Base-by-base conservation (phyloP, 1,140 invertebrate genomes). In the Aporrectodea caliginosa region DNA sequence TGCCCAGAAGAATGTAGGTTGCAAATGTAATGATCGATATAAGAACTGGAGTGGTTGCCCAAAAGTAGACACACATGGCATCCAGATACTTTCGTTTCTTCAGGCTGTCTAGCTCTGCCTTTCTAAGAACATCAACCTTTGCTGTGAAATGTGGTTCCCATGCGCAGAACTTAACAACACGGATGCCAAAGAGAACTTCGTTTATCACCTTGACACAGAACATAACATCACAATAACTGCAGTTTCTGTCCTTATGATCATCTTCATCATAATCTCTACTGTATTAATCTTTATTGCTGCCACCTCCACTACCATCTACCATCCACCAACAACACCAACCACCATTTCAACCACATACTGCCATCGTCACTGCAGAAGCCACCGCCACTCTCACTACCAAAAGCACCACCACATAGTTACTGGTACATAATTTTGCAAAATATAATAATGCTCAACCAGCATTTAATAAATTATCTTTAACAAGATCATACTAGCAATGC, bases 31-130 rank as follows among this genome's bases (percentile, higher is more conserved):
- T 89, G 77, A 98, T 92, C 0, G 95, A 93, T 81, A 99, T 97
- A 0, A 98, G 85, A 71, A 98, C 94, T 0, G 97, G 97, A n/a
- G 97, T 98, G 6, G 95, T 97, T 0, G 97, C 98, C 98, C 98
- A 99, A 87, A 99, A 95, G 87, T 96, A 98, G 0, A 99, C 98
- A 89, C 97, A 99, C 73, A 98, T 88, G n/a, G 97, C 98, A 90
- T 99, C 98, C 79, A 99, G 88, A 89, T 99, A 99, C 90, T 99
- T 99, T 81, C 95, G 90, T 27, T 92, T 92, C 81, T 84, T 86
- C 35, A 88, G 75, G 83, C 84, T 85, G 58, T 83, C 83, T 32
- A 89, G 79, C 81, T 88, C 88, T 27, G 84, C 83, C 35, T 82
- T 77, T 77, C 86, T 69, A 16, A 87, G 77, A 30, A 87, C 82